Evolutionary conservation across 30 jellyfish, hydroid and myxozoan species (phyloP), one percentile per base, ranked within the genome.

Genomic region (Turritopsis dohrnii): DNA sequence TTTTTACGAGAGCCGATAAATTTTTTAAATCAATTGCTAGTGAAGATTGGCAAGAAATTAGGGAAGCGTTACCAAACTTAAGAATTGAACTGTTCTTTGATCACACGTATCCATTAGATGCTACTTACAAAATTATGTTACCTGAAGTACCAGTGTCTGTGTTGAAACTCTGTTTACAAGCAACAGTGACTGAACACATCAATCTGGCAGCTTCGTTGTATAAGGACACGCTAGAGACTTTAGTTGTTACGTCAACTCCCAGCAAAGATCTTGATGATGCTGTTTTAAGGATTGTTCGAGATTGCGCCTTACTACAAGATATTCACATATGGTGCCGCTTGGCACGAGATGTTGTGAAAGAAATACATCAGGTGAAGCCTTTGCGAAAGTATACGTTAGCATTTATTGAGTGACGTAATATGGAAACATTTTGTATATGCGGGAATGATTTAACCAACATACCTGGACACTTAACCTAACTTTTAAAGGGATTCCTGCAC

Each of bases 201-300:
- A 77, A 71, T 65, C 52, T 86, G 26, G 83, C 69, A 25, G 74
- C 94, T 28, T 52, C 75, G 9, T 28, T 81, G 81, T 86, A 86
- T 41, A 20, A 69, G 54, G 28, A 72, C 24, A 86, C 88, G 16
- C 28, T 86, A 1, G 88, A 80, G 28, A 52, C 79, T 19, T 80
- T 86, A 52, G 88, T 71, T 72, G 88, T 86, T 21, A 79, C 88
- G 52, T 69, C 94, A 22, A 79, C 94, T 41, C 74, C 94, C 9
- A 86, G 88, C 73, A 69, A 7, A 20, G 94, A 86, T 23, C 75
- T 86, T 16, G 94, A 86, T 65, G 81, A 80, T 76, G 94, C 94
- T 25, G 79, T 86, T 52, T 53, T 86, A 20, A n/a, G 65, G 69
- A 27, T 86, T 52, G 88, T 82, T 1, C 41, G 28, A 25, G 84